Evolutionary conservation across 2,113 vertebrate species (phyloP).

Genomic region (Neotoma lepida): DNA sequence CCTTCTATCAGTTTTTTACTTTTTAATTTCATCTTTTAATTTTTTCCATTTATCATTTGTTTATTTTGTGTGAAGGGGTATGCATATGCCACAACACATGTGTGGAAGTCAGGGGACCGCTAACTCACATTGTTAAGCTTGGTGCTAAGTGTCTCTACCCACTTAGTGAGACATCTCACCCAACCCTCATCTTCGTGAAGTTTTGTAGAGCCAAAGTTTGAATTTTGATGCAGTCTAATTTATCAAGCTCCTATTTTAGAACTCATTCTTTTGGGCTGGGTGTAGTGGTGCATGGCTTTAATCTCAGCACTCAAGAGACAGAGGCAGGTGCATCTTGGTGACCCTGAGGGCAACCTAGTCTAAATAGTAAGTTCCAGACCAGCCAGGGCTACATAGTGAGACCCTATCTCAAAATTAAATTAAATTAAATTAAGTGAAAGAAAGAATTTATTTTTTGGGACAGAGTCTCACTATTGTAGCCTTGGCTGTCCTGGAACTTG

Average conservation of each 20-base stretch:
- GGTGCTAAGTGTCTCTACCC: neutral
- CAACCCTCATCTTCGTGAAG: neutral
- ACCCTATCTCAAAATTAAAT: neutral
- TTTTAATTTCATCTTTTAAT: neutral
- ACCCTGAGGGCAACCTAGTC: neutral
- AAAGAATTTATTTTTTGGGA: neutral
- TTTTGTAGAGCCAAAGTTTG: neutral
- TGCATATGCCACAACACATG: neutral
- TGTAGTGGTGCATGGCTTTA: neutral
- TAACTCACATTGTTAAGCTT: neutral
- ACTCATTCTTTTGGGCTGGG: neutral
- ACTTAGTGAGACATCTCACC: neutral
- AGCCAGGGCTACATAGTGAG: neutral
- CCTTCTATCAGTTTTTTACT: neutral
- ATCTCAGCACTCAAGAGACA: neutral
- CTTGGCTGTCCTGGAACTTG: neutral
- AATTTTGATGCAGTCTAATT: neutral
- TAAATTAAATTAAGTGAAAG: neutral
- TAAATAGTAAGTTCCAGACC: neutral
- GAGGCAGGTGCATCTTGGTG: neutral
- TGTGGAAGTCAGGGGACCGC: neutral
- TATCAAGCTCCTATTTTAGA: neutral
- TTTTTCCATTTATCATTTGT: neutral
- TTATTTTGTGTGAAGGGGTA: neutral
- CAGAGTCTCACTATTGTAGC: neutral